Conservation (phyloP, 2,797 vertebrate species). For the Sebastes jordani region DNA sequence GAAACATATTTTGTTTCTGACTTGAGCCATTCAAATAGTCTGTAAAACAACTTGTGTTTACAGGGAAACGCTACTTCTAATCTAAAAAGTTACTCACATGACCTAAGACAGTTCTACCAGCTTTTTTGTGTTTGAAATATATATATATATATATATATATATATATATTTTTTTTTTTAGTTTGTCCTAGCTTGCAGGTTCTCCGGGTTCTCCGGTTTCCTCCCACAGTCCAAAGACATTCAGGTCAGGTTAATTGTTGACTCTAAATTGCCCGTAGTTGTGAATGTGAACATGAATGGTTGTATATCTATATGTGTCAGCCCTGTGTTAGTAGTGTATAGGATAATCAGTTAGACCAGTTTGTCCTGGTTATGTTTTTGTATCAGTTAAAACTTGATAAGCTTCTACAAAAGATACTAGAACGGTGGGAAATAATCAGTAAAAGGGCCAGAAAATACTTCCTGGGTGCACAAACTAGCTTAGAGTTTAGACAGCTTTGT, state of each 20-base stretch:
- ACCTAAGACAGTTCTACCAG: slow-evolving; percentile 33
- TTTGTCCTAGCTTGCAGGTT: too few relatives aligned
- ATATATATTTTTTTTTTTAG: neutral
- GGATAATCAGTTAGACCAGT: too few relatives aligned
- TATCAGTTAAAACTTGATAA: neutral
- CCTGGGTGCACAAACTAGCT: neutral
- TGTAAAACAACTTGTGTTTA: slow-evolving; percentile 26
- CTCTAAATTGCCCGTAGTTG: too few relatives aligned
- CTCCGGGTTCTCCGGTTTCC: too few relatives aligned
- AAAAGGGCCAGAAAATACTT: neutral
- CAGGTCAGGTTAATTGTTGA: too few relatives aligned
- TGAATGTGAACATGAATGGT: too few relatives aligned
- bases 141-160: too few relatives aligned
- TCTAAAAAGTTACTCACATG: slow-evolving; percentile 13
- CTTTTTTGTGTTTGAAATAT: neutral
- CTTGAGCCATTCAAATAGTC: slow-evolving; percentile 19
- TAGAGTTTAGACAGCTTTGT: neutral
- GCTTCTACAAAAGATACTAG: neutral
- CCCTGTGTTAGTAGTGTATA: too few relatives aligned
- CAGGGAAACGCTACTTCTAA: slow-evolving; percentile 35
- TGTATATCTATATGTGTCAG: too few relatives aligned
- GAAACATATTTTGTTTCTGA: slow-evolving; percentile 35
- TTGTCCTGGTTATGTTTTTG: neutral
- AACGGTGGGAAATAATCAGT: neutral
- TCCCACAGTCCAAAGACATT: too few relatives aligned